A percentile compares a stretch with the other conserved stretches of the same genome.
These are phyloP conservation scores for Vanessa cardui DNA, from an alignment of 2,888 invertebrate species.

Conservation along the genomic window DNA sequence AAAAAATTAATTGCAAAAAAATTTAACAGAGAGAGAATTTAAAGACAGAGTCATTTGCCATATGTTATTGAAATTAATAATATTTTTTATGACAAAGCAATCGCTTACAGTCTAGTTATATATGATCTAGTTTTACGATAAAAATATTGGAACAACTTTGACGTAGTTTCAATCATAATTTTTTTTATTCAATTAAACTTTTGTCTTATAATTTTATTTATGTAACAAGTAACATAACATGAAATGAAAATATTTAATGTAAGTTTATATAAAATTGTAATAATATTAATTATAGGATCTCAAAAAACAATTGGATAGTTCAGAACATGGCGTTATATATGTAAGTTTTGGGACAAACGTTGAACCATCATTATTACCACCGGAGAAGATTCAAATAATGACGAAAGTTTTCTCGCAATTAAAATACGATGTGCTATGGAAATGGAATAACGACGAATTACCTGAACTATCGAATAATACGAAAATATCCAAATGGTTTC, in stretches of 20 bases:
- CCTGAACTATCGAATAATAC: conserved; percentile 62
- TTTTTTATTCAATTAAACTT: too few species aligned
- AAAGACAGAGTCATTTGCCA: too few species aligned
- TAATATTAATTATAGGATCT: background rate
- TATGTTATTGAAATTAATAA: background rate
- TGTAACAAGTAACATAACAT: too few species aligned
- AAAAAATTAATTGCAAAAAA: too few species aligned
- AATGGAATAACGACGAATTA: conserved; percentile 65
- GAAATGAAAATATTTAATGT: too few species aligned
- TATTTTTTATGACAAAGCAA: too few species aligned
- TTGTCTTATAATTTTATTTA: too few species aligned
- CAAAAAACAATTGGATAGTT: background rate
- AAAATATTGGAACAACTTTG: background rate
- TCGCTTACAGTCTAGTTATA: background rate
- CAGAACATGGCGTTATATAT: conserved; percentile 5
- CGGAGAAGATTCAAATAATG: conserved; percentile 53
- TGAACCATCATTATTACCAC: conserved; percentile 54
- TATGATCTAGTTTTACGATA: background rate
- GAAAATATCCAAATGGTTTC: conserved; percentile 69
- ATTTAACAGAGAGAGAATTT: too few species aligned
- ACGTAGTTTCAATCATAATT: too few species aligned
- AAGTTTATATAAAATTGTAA: background rate
- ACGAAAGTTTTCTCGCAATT: conserved; percentile 61
- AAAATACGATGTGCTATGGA: conserved; percentile 72
- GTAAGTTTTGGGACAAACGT: conserved; percentile 70